Base-by-base conservation (phyloP, 2,797 vertebrate species). In the Mormyrops boulengeri region DNA sequence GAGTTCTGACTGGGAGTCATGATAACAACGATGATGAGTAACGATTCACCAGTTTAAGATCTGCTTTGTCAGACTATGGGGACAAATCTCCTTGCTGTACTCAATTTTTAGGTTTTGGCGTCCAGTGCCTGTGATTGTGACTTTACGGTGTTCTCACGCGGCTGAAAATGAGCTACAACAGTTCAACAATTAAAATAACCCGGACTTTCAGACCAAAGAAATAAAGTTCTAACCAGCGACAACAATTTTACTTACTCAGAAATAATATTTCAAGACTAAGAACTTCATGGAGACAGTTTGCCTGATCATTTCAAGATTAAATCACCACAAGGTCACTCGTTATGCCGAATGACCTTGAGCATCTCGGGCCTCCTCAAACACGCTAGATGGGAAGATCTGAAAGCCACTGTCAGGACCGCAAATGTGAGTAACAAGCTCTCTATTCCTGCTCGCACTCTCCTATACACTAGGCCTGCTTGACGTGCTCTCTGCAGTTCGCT, bases 121-220 rank as follows among this genome's bases (percentile, higher is more conserved):
- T 88, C 34, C 38, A 41, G 47, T 55, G 52, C 30, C 19, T 17
- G 38, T 34, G 47, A 88, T 88, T 26, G 11, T 73, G 38, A 52
- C n/a, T 77, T 88, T 69, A 22, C 0, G 1, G 4, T 53, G 26
- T 52, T 87, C 17, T 57, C 5, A 11, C 5, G 2, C 2, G 1
- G 53, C 14, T 38, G 17, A 62, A 44, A 38, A 62, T 55, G 47
- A 87, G 12, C 17, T 41, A 88, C 34, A 55, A 47, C 30, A 9
- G 50, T 50, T 34, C 3, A 73, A 69, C 38, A 47, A 22, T 49
- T 30, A 19, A 44, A 88, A 66, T 50, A 88, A 34, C 14, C 38
- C 7, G 17, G 87, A 57, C 7, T 14, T 34, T 69, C 34, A 88
- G 62, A 66, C 57, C 87, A 88, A 88, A 88, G 87, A 88, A 66